These are phyloP conservation scores for Zaprionus ornatus DNA, from an alignment of 1,140 invertebrate species.

Conservation along the genomic window DNA sequence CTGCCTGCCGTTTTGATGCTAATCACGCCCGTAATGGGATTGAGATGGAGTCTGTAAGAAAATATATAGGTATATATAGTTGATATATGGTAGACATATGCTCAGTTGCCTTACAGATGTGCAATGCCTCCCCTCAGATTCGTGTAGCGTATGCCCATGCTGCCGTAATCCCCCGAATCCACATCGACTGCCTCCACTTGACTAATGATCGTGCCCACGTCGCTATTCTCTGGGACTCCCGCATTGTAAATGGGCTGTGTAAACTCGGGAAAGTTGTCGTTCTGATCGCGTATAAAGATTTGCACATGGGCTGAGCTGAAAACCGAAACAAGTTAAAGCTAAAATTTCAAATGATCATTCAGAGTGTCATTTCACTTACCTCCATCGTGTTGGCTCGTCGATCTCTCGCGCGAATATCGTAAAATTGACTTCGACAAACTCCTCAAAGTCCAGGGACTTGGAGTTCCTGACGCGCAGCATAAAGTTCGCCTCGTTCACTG, in stretches of 20 bases:
- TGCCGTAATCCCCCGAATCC: slow-evolving; percentile 94
- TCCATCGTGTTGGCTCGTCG: slow-evolving; percentile 85
- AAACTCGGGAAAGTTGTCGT: slow-evolving; percentile 97
- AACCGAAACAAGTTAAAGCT: neutral
- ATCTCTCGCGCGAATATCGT: slow-evolving; percentile 94
- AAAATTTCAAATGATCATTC: neutral
- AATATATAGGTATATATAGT: no score
- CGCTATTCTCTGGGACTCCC: slow-evolving; percentile 92
- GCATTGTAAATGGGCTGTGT: slow-evolving; percentile 91
- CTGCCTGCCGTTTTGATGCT: slow-evolving; percentile 90
- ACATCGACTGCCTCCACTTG: slow-evolving; percentile 92
- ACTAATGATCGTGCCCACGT: slow-evolving; percentile 91
- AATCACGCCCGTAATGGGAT: slow-evolving; percentile 92
- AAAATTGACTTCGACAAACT: slow-evolving; percentile 91
- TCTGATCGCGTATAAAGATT: slow-evolving; percentile 94
- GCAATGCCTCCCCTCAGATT: slow-evolving; percentile 90
- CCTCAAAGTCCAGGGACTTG: slow-evolving; percentile 93
- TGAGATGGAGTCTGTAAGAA: slow-evolving; percentile 88
- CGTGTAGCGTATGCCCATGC: slow-evolving; percentile 94
- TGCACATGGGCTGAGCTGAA: slow-evolving; percentile 91
- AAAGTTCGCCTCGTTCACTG: slow-evolving; percentile 96
- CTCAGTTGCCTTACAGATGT: slow-evolving; percentile 89
- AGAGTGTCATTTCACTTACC: slow-evolving; percentile 35
- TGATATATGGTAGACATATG: neutral
- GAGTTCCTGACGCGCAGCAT: slow-evolving; percentile 95